Percentiles rank a stretch among this genome's conserved stretches.
phyloP scores from a whole-genome alignment of 2,797 vertebrate species.

The Tangara arthus region DNA sequence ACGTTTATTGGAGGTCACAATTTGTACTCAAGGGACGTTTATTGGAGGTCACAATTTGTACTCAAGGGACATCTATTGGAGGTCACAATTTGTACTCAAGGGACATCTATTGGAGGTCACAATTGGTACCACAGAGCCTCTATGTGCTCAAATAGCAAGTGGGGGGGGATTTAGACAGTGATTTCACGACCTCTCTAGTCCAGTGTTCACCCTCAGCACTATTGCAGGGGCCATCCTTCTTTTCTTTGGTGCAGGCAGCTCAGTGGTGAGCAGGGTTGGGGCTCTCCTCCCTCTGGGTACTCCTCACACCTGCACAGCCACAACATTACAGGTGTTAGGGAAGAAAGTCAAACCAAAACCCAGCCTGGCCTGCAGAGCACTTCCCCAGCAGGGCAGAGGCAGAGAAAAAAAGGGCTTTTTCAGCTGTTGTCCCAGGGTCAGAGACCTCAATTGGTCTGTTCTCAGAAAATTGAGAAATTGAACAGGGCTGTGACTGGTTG shows the following conservation, averaged over 20 bases:
- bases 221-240: background rate
- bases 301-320: background rate
- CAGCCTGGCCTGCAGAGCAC: background rate
- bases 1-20: background rate
- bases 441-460: background rate
- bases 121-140: background rate
- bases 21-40: background rate
- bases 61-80: background rate
- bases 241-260: background rate
- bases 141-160: background rate
- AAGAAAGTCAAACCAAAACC: background rate
- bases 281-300: background rate
- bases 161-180: background rate
- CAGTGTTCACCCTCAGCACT: background rate
- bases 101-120: no score
- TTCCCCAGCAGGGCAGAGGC: background rate
- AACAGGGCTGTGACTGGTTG: background rate
- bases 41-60: background rate
- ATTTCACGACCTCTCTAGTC: background rate
- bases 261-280: rapidly evolving
- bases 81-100: background rate
- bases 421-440: background rate
- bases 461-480: background rate
- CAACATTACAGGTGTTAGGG: background rate
- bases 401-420: background rate